A percentile compares a stretch with the other conserved stretches of the same genome.
phyloP scores from a whole-genome alignment of 2,888 invertebrate genomes.

The Eurois occulta region DNA sequence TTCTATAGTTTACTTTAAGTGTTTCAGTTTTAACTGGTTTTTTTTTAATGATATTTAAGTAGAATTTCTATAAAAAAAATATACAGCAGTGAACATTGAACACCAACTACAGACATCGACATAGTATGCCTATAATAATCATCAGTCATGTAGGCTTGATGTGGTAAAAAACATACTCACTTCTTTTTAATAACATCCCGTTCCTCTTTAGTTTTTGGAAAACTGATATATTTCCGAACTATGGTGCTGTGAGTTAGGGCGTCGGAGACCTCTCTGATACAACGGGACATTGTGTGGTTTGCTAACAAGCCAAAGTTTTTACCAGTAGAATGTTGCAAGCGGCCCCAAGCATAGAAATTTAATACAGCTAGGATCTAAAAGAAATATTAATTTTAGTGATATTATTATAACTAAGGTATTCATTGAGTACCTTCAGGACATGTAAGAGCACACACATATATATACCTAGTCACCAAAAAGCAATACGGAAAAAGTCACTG shows the following conservation, averaged over 20 bases:
- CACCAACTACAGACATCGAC: too few species aligned
- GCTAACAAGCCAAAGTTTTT: slow-evolving; percentile 1
- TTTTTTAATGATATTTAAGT: background rate
- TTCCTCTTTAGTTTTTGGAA: background rate
- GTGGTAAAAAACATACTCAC: background rate
- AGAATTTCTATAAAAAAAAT: background rate
- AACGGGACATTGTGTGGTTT: background rate
- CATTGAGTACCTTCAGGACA: background rate
- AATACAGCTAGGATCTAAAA: slow-evolving; percentile 21
- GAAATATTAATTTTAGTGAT: background rate
- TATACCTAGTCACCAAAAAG: background rate
- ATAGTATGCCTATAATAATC: too few species aligned
- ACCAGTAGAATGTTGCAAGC: background rate
- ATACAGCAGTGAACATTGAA: background rate
- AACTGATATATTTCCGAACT: background rate
- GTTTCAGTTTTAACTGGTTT: too few species aligned
- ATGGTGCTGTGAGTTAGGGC: slow-evolving; percentile 15
- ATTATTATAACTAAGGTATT: background rate
- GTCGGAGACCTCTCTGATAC: slow-evolving; percentile 11
- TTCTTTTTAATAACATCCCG: slow-evolving; percentile 5
- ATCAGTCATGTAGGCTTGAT: too few species aligned
- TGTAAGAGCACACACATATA: background rate
- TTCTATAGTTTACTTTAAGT: too few species aligned
- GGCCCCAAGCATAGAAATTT: slow-evolving; percentile 34
- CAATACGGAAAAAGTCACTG: background rate